Percentiles rank a stretch among this genome's conserved stretches.
phyloP scores from a whole-genome alignment of 2,797 vertebrate species.

The Sylvilagus floridanus region DNA sequence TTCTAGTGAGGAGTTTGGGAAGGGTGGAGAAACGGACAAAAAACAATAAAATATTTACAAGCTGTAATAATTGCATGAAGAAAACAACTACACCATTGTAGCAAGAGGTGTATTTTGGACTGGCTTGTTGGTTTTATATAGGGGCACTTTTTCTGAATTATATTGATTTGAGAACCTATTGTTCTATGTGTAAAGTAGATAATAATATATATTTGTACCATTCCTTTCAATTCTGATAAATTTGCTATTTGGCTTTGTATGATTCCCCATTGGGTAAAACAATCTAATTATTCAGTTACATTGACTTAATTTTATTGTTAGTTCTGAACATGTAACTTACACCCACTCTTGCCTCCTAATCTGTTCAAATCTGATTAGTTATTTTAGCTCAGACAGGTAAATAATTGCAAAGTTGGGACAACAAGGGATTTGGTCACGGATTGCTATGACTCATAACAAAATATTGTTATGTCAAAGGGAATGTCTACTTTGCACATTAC shows the following conservation, averaged over 20 bases:
- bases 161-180: neutral
- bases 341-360: neutral
- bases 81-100: neutral
- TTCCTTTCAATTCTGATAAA: conserved; percentile 28
- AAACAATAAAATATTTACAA: neutral
- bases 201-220: neutral
- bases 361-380: conserved; percentile 38
- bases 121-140: neutral
- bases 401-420: conserved; percentile 51
- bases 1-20: neutral
- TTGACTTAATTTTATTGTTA: conserved; percentile 43
- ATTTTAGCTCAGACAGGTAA: conserved; percentile 64
- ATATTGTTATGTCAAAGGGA: conserved; percentile 54
- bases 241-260: neutral
- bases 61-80: neutral
- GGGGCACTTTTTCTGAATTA: neutral
- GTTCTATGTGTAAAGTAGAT: neutral
- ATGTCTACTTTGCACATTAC: conserved; percentile 58
- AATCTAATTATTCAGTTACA: neutral
- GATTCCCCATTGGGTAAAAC: neutral
- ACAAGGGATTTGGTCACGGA: conserved; percentile 26
- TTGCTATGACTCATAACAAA: conserved; percentile 56
- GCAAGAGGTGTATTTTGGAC: neutral
- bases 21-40: neutral
- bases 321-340: neutral